Evolutionary conservation across 2,113 vertebrate species (phyloP).

Genomic region (Rhinichthys klamathensis): DNA sequence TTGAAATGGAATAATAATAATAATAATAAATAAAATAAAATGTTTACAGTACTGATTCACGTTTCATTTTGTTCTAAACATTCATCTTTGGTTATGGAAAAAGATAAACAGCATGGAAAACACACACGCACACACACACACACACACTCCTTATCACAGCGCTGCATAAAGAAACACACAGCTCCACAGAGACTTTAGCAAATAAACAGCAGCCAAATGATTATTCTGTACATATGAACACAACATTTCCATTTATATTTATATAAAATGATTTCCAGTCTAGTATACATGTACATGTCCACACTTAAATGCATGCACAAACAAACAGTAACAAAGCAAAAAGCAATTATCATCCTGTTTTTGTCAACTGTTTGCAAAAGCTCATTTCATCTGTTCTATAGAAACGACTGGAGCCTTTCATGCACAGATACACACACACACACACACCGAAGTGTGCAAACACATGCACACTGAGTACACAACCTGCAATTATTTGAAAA

Average conservation of each 20-base stretch:
- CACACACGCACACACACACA: not conserved
- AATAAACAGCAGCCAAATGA: not conserved
- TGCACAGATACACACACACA: not conserved
- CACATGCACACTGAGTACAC: not conserved
- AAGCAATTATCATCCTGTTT: slow-evolving; percentile 16
- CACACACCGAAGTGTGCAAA: not conserved
- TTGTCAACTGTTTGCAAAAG: not conserved
- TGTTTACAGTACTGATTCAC: not conserved
- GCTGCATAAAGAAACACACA: not conserved
- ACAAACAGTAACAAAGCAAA: slow-evolving; percentile 8
- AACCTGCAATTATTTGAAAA: slow-evolving; percentile 14
- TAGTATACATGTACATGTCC: not conserved
- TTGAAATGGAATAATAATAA: not conserved
- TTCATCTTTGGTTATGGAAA: not conserved
- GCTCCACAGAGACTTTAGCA: not conserved
- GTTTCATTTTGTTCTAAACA: not conserved
- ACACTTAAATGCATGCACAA: not conserved
- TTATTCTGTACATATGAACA: not conserved
- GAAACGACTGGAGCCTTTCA: not conserved
- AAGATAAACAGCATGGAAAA: not conserved
- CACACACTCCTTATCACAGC: not conserved
- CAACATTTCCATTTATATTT: not conserved
- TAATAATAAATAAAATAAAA: no score
- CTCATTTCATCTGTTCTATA: slow-evolving; percentile 12
- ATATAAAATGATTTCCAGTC: not conserved